Evolutionary conservation across 1,140 invertebrate genomes (phyloP), one percentile per base, ranked within the genome.

Genomic region (Ylistrum balloti): DNA sequence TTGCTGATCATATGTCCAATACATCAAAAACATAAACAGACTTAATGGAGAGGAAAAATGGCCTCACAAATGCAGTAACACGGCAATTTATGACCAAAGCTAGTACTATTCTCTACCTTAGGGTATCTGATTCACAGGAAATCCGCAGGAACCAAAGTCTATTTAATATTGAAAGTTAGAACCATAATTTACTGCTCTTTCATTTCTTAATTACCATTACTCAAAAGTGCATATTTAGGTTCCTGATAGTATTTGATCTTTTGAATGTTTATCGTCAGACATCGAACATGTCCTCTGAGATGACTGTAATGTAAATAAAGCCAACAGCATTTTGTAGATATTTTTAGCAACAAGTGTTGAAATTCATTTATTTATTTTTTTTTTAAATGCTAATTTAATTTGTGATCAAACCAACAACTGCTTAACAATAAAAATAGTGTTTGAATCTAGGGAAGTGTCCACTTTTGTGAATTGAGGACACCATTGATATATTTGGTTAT

Each of bases 21-120:
- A 74, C 56, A 74, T 74, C 56, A 28, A 74, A 74, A 74, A n/a
- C 22, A n/a, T 74, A 28, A 74, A 74, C 56, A n/a, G 56, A n/a
- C 11, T 0, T 74, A 74, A 74, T 74, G 9, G 56, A 74, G 56
- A n/a, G 56, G 56, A n/a, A n/a, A 74, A 74, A n/a, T 28, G 56
- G n/a, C n/a, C 22, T 74, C n/a, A 74, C 56, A 74, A 74, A 74
- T 74, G 56, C 1, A 74, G 56, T n/a, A n/a, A 74, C n/a, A 74
- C 28, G 56, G 56, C 56, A 28, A 74, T 74, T 74, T 74, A 74
- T 74, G n/a, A 74, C 22, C n/a, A n/a, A n/a, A n/a, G 7, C 3
- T 2, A n/a, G 22, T n/a, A 28, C 28, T 74, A 28, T 74, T 9
- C 56, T n/a, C 56, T 74, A 9, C 56, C 56, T 74, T 3, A n/a